Conservation (phyloP, 2,888 invertebrate species). For the Hipparchia sbordonii region DNA sequence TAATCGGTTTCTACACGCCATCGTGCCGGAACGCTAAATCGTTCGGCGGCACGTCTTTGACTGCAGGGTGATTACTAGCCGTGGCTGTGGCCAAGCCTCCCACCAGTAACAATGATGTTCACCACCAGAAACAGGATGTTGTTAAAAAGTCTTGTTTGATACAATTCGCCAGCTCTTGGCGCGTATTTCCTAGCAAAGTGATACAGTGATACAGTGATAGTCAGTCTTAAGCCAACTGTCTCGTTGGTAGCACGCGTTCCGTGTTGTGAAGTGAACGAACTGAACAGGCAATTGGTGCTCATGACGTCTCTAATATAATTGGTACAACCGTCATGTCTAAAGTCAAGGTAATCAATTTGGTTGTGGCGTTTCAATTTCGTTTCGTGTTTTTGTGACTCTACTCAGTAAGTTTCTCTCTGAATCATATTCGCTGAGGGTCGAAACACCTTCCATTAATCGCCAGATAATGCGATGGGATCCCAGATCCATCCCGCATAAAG, state of each 20-base stretch:
- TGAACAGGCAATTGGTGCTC: constrained; percentile 23
- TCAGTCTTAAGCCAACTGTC: constrained; percentile 40
- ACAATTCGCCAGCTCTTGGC: constrained; percentile 8
- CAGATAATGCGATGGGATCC: no score
- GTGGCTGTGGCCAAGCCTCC: no score
- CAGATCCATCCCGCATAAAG: no score
- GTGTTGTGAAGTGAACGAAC: constrained; percentile 26
- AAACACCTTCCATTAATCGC: no score
- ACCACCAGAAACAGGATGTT: no score
- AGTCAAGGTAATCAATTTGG: constrained; percentile 67
- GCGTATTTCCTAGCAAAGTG: constrained; percentile 22
- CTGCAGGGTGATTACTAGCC: no score
- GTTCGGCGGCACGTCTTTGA: no score
- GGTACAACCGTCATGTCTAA: constrained; percentile 62
- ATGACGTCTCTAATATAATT: constrained; percentile 48
- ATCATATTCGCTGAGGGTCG: no score
- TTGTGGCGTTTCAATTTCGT: constrained; percentile 41
- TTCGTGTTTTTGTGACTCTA: constrained; percentile 26
- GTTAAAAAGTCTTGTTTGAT: background rate
- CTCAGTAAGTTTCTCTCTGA: background rate
- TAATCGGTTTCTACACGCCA: no score
- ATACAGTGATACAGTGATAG: constrained; percentile 11
- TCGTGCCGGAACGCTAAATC: no score
- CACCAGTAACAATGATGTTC: no score
- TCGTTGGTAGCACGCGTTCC: constrained; percentile 36